Evolutionary conservation across 2,113 vertebrate species (phyloP).

Genomic region (Nothoprocta pentlandii): DNA sequence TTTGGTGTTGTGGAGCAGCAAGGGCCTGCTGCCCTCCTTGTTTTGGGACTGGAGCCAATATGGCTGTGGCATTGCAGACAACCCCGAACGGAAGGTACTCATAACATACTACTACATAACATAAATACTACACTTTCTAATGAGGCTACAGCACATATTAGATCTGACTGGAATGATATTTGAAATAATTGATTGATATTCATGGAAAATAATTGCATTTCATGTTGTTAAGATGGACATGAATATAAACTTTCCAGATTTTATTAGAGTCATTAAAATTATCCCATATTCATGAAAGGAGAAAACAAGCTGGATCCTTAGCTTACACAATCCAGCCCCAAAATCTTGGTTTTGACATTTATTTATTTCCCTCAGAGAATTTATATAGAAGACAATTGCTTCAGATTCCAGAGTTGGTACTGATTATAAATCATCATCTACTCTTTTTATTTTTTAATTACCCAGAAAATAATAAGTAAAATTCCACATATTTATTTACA

Average conservation of each 20-base stretch:
- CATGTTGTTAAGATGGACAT: background rate
- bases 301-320: background rate
- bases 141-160: background rate
- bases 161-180: background rate
- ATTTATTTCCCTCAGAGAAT: background rate
- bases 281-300: background rate
- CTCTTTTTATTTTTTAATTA: background rate
- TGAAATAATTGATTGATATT: background rate
- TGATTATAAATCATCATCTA: background rate
- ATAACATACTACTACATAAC: background rate
- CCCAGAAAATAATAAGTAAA: background rate
- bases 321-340: background rate
- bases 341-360: background rate
- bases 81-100: background rate
- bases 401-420: background rate
- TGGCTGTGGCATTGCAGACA: too few relatives aligned
- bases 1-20: background rate
- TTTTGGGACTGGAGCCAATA: too few relatives aligned
- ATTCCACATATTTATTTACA: background rate
- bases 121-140: background rate
- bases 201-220: background rate
- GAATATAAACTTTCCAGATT: background rate
- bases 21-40: background rate
- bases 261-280: background rate
- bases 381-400: background rate